These are phyloP conservation scores for Elaphurus davidianus DNA, from an alignment of 2,113 vertebrate genomes.

Conservation along the genomic window DNA sequence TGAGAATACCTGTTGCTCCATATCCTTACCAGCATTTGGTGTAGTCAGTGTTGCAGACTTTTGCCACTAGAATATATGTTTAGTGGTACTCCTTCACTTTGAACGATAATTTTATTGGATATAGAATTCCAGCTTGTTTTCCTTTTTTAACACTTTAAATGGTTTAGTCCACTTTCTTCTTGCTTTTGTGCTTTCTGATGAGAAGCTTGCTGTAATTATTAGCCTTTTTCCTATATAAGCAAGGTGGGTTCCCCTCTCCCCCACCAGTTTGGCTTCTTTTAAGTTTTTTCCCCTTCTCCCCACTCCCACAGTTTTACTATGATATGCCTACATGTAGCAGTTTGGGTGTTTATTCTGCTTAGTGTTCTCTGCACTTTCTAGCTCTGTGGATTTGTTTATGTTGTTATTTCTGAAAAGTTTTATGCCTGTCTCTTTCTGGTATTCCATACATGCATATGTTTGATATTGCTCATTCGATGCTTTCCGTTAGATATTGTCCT, in stretches of 20 bases:
- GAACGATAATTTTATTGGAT: background rate
- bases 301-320: background rate
- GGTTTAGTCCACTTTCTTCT: background rate
- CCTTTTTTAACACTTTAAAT: background rate
- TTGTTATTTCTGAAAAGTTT: background rate
- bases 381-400: background rate
- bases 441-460: background rate
- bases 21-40: background rate
- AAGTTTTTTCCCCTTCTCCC: too few relatives aligned
- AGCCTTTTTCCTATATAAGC: background rate
- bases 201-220: background rate
- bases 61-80: background rate
- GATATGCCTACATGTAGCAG: background rate
- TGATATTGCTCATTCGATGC: background rate
- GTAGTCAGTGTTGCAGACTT: background rate
- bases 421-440: background rate
- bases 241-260: background rate
- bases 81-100: background rate
- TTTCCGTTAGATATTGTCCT: background rate
- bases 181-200: background rate
- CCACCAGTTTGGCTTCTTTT: background rate
- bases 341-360: background rate
- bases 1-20: background rate
- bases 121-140: background rate
- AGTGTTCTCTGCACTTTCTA: background rate